phyloP scores from a whole-genome alignment of 2,888 invertebrate genomes.

The Eupeodes luniger region DNA sequence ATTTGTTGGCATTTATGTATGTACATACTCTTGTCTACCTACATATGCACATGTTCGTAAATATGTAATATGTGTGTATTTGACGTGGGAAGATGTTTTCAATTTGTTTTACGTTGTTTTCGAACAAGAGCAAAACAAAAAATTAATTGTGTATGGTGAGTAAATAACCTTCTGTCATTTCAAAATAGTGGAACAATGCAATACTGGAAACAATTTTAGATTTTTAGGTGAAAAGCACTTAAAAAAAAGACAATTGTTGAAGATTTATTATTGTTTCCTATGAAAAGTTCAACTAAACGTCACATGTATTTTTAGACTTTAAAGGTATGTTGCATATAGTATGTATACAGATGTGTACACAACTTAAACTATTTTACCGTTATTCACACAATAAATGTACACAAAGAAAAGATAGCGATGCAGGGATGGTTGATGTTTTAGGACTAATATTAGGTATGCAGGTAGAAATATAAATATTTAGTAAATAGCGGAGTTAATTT shows the following conservation, averaged over 20 bases:
- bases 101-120: background rate
- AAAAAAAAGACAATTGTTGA: background rate
- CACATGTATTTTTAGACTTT: background rate
- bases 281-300: background rate
- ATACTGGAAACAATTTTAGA: background rate
- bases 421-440: no score
- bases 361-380: no score
- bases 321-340: background rate
- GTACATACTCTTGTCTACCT: no score
- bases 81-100: conserved; percentile 23
- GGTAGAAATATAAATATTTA: no score
- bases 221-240: background rate
- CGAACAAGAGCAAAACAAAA: background rate
- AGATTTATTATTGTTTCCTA: conserved; percentile 5
- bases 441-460: no score
- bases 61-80: background rate
- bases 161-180: background rate
- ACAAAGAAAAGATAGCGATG: no score
- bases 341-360: no score
- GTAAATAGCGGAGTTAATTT: no score
- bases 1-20: conserved; percentile 19
- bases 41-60: no score
- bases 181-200: background rate
- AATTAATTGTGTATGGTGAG: background rate
- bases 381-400: no score